phyloP scores from a whole-genome alignment of 2,113 vertebrate genomes.

The Caretta caretta region DNA sequence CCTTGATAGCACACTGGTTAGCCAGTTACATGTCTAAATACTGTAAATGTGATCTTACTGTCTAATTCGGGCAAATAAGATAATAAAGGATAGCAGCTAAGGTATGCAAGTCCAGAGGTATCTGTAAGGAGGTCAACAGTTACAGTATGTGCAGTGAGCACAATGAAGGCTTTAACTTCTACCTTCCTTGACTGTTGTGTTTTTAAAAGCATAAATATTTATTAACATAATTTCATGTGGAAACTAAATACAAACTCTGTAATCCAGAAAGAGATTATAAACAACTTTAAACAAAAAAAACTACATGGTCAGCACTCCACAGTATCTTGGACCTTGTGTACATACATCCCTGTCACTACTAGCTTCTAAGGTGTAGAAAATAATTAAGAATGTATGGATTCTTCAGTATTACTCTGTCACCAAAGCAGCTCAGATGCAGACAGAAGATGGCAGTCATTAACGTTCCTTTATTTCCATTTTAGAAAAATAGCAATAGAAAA shows the following conservation, averaged over 20 bases:
- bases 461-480: not conserved
- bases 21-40: not conserved
- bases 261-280: not conserved
- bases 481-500: not conserved
- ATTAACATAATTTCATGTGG: not conserved
- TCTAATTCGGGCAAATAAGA: not conserved
- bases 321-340: not conserved
- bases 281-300: not conserved
- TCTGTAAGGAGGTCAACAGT: not conserved
- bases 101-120: not conserved
- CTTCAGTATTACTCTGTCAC: not conserved
- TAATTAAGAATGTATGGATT: not conserved
- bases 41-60: not conserved
- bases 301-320: not conserved
- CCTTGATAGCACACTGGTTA: not conserved
- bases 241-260: not conserved
- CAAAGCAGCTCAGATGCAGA: not conserved
- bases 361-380: not conserved
- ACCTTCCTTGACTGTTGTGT: not conserved
- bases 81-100: not conserved
- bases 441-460: not conserved
- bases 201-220: not conserved
- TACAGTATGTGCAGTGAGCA: not conserved
- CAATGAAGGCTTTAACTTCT: not conserved
- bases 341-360: not conserved